These are phyloP conservation scores for Acanthurus lineatus DNA, from an alignment of 2,797 vertebrate genomes.

Conservation along the genomic window DNA sequence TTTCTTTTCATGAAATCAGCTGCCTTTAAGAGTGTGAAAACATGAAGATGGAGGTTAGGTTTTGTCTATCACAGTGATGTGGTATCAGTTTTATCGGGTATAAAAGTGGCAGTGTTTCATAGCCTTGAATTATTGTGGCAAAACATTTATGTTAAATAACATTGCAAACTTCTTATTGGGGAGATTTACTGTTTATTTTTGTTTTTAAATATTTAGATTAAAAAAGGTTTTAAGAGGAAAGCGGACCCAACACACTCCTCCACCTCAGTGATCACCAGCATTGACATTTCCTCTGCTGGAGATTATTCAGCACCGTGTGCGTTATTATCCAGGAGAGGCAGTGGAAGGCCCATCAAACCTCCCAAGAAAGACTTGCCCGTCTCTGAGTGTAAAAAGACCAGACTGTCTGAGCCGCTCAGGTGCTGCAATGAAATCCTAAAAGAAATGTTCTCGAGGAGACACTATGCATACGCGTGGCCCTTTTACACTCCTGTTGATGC, in stretches of 20 bases:
- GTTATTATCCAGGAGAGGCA: constrained; percentile 73
- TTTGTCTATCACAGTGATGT: no score
- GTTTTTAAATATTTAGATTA: constrained; percentile 76
- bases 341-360: constrained; percentile 80
- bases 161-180: background rate
- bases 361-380: constrained; percentile 83
- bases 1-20: background rate
- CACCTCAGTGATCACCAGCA: constrained; percentile 70
- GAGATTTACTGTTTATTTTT: background rate
- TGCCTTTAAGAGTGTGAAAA: background rate
- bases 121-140: background rate
- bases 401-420: constrained; percentile 85
- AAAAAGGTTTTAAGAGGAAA: constrained; percentile 91
- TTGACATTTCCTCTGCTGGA: constrained; percentile 65
- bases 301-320: constrained; percentile 72
- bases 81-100: no score
- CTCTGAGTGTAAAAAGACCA: constrained; percentile 70
- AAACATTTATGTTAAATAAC: no score
- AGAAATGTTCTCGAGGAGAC: constrained; percentile 93
- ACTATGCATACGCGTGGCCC: constrained; percentile 91
- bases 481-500: constrained; percentile 89
- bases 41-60: no score
- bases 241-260: constrained; percentile 85
- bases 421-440: constrained; percentile 89
- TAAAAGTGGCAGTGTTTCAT: background rate